Percentiles rank a stretch among this genome's conserved stretches.
Conservation (phyloP, 1,140 invertebrate genomes). For the Riptortus pedestris region DNA sequence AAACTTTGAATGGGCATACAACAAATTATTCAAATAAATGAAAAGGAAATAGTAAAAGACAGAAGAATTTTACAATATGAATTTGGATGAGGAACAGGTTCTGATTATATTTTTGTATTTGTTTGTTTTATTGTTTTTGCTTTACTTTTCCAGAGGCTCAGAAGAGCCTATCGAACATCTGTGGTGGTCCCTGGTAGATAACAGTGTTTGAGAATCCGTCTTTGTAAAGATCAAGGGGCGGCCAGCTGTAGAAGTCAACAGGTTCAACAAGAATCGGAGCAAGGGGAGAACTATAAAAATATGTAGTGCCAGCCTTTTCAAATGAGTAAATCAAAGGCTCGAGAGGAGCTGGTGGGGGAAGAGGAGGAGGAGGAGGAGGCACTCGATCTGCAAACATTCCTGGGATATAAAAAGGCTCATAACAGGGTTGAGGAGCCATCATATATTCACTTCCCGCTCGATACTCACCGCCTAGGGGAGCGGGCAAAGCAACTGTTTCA, state of each 20-base stretch:
- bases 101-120: too few species aligned
- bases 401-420: background rate
- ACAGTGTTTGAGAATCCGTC: background rate
- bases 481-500: too few species aligned
- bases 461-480: too few species aligned
- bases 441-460: too few species aligned
- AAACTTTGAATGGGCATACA: too few species aligned
- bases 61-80: too few species aligned
- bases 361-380: background rate
- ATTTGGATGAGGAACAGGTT: too few species aligned
- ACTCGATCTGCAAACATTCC: background rate
- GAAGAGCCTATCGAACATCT: constrained; percentile 4
- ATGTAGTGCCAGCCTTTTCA: background rate
- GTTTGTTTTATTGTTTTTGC: too few species aligned
- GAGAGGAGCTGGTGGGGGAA: background rate
- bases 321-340: background rate
- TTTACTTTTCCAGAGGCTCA: too few species aligned
- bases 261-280: background rate
- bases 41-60: too few species aligned
- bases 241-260: constrained; percentile 11
- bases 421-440: background rate
- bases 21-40: too few species aligned
- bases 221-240: constrained; percentile 10
- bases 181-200: background rate
- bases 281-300: background rate